Evolutionary conservation across 2,888 invertebrate genomes (phyloP), one percentile per base, ranked within the genome.

Genomic region (Junonia oenone): DNA sequence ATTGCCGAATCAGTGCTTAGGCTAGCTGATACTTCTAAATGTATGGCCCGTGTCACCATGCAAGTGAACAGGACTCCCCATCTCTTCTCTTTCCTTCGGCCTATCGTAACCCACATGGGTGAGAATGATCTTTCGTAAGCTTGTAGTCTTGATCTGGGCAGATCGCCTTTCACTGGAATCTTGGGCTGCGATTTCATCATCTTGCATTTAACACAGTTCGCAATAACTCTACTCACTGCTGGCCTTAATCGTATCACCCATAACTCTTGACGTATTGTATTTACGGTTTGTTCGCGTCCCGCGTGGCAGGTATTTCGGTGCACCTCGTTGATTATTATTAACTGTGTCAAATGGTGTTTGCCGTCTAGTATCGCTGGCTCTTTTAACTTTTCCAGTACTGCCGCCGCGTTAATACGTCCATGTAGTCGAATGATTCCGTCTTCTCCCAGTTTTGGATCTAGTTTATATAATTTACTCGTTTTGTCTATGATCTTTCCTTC

Each of bases 261-360:
- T 6, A 55, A 63, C 2, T 58, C 45, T 46, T 67, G 65, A 2
- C 65, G 51, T 0, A 64, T 40, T 5, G 63, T 62, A 14, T 68
- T 67, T 2, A 63, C 59, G 2, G 63, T 61, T 6, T 40, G 35
- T 13, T 63, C 62, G 2, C 43, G 17, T 15, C 49, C 49, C 1
- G 29, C 59, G 17, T 59, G 55, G 15, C 37, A 19, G 1, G 38
- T 35, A n/a, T 14, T 27, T 11, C 46, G 14, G 47, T 59, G 55
- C 14, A 31, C 46, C 0, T 29, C 22, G 9, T n/a, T n/a, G n/a
- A n/a, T n/a, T n/a, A 58, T 35, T 13, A 48, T 19, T 14, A 55
- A 22, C 2, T 26, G 29, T n/a, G 50, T 51, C 22, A 51, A 11
- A 29, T 33, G 58, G 47, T 62, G 53, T 0, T 15, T 33, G 3